A percentile compares a stretch with the other conserved stretches of the same genome.
These are phyloP conservation scores for Lasioglossum pauxillum DNA, from an alignment of 2,888 invertebrate species.

Conservation along the genomic window DNA sequence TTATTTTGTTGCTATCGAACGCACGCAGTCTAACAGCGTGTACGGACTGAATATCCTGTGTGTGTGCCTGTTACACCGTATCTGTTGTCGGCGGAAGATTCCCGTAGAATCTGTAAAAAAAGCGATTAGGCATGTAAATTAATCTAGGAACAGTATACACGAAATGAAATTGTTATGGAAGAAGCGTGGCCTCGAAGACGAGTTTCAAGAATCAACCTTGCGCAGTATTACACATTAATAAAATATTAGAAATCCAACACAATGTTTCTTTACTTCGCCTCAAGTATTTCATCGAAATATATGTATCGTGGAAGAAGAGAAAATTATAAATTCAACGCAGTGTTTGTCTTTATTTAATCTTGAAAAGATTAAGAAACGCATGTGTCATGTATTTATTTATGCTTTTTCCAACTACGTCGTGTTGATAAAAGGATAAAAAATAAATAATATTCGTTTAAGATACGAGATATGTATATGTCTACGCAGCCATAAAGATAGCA, in stretches of 20 bases:
- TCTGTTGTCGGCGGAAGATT: conserved; percentile 54
- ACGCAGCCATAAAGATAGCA: background rate
- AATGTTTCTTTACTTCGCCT: conserved; percentile 28
- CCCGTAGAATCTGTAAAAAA: conserved; percentile 72
- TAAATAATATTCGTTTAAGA: background rate
- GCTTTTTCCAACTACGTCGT: background rate
- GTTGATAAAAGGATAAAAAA: background rate
- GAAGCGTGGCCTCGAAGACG: conserved; percentile 66
- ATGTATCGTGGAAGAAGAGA: conserved; percentile 59
- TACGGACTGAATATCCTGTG: conserved; percentile 44
- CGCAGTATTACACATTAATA: conserved; percentile 82
- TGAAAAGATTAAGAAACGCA: background rate
- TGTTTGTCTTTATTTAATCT: conserved; percentile 20
- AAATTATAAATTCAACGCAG: conserved; percentile 50
- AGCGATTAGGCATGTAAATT: conserved; percentile 68
- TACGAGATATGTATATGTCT: background rate
- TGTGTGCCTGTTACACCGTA: conserved; percentile 42
- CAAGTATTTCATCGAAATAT: background rate
- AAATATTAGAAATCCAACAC: conserved; percentile 68
- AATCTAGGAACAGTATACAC: conserved; percentile 71
- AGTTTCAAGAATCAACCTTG: conserved; percentile 72
- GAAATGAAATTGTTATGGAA: conserved; percentile 67
- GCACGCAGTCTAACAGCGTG: conserved; percentile 29
- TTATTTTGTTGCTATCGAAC: conserved; percentile 29
- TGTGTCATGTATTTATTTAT: background rate